Evolutionary conservation across 2,797 vertebrate genomes (phyloP).

Genomic region (Micrastur ruficollis): DNA sequence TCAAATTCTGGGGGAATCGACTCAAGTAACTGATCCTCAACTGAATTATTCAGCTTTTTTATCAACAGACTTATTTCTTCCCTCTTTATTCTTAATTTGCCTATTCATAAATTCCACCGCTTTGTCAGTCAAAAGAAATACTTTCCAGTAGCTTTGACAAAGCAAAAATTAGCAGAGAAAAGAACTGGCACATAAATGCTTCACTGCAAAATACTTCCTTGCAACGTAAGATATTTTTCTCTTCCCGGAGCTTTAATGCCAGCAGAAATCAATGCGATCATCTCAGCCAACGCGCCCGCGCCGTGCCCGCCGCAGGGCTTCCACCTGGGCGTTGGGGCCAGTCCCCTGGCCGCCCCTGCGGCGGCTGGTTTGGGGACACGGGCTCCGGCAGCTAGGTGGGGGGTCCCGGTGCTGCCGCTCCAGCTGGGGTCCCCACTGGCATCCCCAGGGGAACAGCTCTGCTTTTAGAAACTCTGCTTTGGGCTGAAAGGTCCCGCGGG

Average conservation of each 20-base stretch:
- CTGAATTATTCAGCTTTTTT: slow-evolving; percentile 70
- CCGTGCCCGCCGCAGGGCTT: neutral
- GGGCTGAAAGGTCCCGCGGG: neutral
- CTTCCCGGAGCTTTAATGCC: slow-evolving; percentile 24
- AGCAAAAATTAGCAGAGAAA: slow-evolving; percentile 62
- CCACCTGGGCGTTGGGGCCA: neutral
- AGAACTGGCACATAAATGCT: neutral
- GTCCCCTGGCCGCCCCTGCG: neutral
- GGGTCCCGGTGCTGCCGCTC: fast-evolving
- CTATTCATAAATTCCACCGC: slow-evolving; percentile 60
- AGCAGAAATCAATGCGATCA: neutral
- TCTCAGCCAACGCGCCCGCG: neutral
- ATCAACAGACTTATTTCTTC: slow-evolving; percentile 55
- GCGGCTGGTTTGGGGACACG: fast-evolving
- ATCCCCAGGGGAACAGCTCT: neutral
- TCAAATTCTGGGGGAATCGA: slow-evolving; percentile 48
- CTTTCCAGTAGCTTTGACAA: slow-evolving; percentile 55
- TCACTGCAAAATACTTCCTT: slow-evolving; percentile 39
- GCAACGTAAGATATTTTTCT: slow-evolving; percentile 22
- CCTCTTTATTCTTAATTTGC: slow-evolving; percentile 53
- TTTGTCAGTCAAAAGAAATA: slow-evolving; percentile 62
- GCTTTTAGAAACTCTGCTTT: neutral
- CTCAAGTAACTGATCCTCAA: slow-evolving; percentile 59
- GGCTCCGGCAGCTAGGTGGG: fast-evolving
- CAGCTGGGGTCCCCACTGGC: fast-evolving